Conservation (phyloP, 2,797 vertebrate genomes). For the Apogon talboti region DNA sequence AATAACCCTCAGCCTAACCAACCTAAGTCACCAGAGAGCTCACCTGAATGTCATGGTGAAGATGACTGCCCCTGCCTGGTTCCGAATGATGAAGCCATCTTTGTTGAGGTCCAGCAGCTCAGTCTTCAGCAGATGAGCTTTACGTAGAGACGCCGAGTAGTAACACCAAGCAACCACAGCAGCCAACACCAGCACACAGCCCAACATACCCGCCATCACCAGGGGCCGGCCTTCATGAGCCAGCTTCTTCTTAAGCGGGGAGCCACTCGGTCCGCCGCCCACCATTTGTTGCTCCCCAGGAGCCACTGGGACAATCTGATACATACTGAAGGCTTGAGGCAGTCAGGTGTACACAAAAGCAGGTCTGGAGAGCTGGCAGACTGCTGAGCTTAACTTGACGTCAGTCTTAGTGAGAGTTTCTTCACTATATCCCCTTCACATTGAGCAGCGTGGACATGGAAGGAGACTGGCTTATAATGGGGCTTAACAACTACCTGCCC, state of each 20-base stretch:
- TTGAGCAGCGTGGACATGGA: slow-evolving; percentile 2
- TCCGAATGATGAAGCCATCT: slow-evolving; percentile 91
- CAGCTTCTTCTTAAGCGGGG: slow-evolving; percentile 80
- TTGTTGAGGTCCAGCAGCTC: slow-evolving; percentile 89
- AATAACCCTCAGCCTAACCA: too few species aligned
- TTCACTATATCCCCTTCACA: slow-evolving; percentile 5
- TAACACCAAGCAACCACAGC: slow-evolving; percentile 92
- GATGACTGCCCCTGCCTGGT: slow-evolving; percentile 85
- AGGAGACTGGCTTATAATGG: background rate
- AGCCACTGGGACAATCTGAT: slow-evolving; percentile 82
- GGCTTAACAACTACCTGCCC: slow-evolving; percentile 36
- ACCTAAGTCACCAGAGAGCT: slow-evolving; percentile 23
- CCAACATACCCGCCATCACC: slow-evolving; percentile 82
- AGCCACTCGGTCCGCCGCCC: slow-evolving; percentile 54
- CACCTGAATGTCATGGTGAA: slow-evolving; percentile 90
- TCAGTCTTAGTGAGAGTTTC: slow-evolving; percentile 9
- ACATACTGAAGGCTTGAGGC: slow-evolving; percentile 69
- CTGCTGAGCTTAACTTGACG: slow-evolving; percentile 6
- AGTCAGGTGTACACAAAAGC: slow-evolving; percentile 4
- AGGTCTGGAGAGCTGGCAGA: slow-evolving; percentile 8
- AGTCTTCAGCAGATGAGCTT: slow-evolving; percentile 87
- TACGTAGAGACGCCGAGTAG: slow-evolving; percentile 90
- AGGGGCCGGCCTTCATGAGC: slow-evolving; percentile 83
- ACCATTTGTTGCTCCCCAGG: slow-evolving; percentile 70
- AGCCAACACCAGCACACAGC: slow-evolving; percentile 85